Percentiles rank a stretch among this genome's conserved stretches.
Evolutionary conservation across 2,113 vertebrate species (phyloP).

Genomic region (Brevimyrus niger): DNA sequence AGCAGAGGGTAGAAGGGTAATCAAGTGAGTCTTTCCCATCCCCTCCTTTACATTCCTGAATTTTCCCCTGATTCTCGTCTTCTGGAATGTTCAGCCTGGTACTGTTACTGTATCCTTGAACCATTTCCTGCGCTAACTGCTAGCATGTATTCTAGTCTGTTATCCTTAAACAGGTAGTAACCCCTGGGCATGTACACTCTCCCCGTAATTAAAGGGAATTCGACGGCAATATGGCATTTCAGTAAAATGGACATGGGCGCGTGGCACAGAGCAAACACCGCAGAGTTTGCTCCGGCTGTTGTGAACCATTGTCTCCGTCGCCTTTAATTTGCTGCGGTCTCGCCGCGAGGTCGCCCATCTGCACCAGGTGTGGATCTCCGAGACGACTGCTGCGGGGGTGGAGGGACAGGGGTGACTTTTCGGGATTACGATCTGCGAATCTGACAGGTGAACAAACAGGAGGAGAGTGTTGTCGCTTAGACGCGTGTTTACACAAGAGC

Average conservation of each 20-base stretch:
- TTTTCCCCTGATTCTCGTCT: not conserved
- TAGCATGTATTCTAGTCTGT: not conserved
- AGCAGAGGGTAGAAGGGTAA: not conserved
- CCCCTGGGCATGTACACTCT: not conserved
- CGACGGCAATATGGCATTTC: not conserved
- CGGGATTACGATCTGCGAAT: not conserved
- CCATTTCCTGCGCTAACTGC: not conserved
- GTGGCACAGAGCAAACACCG: not conserved
- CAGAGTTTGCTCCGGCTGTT: not conserved
- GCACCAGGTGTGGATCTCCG: not conserved
- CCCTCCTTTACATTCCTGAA: not conserved
- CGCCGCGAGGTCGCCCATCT: not conserved
- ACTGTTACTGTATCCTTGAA: not conserved
- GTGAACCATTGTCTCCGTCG: not conserved
- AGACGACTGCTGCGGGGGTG: not conserved
- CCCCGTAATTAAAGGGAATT: not conserved
- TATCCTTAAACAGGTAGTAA: not conserved
- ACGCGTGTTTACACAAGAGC: not conserved
- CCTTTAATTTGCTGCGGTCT: not conserved
- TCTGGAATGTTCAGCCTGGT: not conserved
- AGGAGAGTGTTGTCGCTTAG: not conserved
- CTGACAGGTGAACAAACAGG: constrained; percentile 10
- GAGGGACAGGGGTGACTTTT: not conserved
- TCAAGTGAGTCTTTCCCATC: not conserved
- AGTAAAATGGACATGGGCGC: not conserved